A percentile compares a stretch with the other conserved stretches of the same genome.
Conservation (phyloP, 2,888 invertebrate genomes). For the Molorchus minor region DNA sequence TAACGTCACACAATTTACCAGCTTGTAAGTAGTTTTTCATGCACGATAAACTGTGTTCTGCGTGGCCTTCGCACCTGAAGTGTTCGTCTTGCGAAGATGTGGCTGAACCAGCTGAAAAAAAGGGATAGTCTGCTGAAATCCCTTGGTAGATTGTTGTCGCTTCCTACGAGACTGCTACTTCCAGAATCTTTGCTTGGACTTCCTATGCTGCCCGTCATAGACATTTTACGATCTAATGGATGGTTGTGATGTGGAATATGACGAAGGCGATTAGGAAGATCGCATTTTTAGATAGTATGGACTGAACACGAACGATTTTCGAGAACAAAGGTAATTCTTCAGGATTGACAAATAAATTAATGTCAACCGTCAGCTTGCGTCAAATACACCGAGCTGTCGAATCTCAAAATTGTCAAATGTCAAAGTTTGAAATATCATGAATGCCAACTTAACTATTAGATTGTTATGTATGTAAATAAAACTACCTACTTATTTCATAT, state of each 20-base stretch:
- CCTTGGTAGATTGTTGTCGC: slow-evolving; percentile 68
- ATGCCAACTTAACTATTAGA: too few species aligned
- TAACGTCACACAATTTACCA: slow-evolving; percentile 87
- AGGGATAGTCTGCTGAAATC: slow-evolving; percentile 74
- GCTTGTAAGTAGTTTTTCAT: slow-evolving; percentile 85
- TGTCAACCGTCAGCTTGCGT: too few species aligned
- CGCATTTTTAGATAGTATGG: slow-evolving; percentile 1
- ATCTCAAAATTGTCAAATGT: too few species aligned
- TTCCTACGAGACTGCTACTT: slow-evolving; percentile 50
- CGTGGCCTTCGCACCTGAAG: slow-evolving; percentile 80
- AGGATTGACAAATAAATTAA: not conserved
- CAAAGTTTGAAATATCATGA: too few species aligned
- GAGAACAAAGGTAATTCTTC: not conserved
- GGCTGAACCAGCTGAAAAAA: slow-evolving; percentile 66
- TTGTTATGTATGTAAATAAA: too few species aligned
- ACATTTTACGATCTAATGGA: slow-evolving; percentile 30
- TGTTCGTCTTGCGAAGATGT: slow-evolving; percentile 78
- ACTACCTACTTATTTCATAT: too few species aligned
- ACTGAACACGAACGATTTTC: not conserved
- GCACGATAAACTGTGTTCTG: slow-evolving; percentile 81
- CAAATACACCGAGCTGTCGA: too few species aligned
- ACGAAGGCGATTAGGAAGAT: not conserved
- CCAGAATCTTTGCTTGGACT: slow-evolving; percentile 58
- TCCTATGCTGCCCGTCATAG: slow-evolving; percentile 49
- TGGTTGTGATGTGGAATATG: not conserved